Percentiles rank a stretch among this genome's conserved stretches.
phyloP scores from a whole-genome alignment of 2,888 invertebrate genomes.

The Liodrosophila aerea region DNA sequence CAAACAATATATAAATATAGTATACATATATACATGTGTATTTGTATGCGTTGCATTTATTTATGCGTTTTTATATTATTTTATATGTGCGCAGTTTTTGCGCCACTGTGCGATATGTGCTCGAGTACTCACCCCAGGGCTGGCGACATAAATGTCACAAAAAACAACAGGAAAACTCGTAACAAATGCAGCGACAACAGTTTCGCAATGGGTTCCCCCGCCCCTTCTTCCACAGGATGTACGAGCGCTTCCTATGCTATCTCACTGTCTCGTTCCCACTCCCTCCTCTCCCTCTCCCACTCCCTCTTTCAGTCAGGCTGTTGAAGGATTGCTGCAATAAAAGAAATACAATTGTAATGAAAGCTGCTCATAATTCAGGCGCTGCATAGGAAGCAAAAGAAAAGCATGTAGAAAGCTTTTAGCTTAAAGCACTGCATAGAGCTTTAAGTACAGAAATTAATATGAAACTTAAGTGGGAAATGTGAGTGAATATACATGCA shows the following conservation, averaged over 20 bases:
- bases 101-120: constrained; percentile 4
- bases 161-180: constrained; percentile 20
- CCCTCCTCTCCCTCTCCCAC: neutral
- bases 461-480: too few species aligned
- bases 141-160: constrained; percentile 53
- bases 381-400: too few species aligned
- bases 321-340: too few species aligned
- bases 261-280: neutral
- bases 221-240: constrained; percentile 15
- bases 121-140: constrained; percentile 39
- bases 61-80: neutral
- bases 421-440: too few species aligned
- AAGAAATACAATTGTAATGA: too few species aligned
- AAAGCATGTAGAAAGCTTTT: too few species aligned
- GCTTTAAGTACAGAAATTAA: too few species aligned
- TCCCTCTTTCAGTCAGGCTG: neutral
- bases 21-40: too few species aligned
- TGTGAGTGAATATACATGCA: too few species aligned
- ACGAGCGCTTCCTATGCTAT: neutral
- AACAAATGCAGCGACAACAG: constrained; percentile 41
- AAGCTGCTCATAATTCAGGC: too few species aligned
- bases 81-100: neutral
- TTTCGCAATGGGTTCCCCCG: constrained; percentile 21
- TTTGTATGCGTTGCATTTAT: neutral
- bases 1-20: constrained; percentile 9